Evolutionary conservation across 2,888 invertebrate species (phyloP).

Genomic region (Galerucella nymphaeae): DNA sequence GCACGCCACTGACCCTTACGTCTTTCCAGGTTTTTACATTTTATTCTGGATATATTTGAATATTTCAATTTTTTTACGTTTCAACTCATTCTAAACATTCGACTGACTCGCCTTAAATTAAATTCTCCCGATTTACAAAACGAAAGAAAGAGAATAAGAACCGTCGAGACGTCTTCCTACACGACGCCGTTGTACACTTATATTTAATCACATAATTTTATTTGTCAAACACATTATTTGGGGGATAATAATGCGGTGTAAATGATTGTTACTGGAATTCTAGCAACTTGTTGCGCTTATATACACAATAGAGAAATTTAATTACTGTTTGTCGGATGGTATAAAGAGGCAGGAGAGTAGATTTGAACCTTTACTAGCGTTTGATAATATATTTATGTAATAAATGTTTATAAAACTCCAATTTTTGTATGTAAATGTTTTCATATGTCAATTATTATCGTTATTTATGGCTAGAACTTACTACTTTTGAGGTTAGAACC

Average conservation of each 20-base stretch:
- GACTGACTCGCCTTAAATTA: background rate
- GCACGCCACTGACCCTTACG: too few species aligned
- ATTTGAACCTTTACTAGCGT: background rate
- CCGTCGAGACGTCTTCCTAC: constrained; percentile 11
- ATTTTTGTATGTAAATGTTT: too few species aligned
- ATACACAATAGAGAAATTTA: constrained; percentile 10
- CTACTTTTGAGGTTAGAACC: too few species aligned
- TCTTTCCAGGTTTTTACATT: background rate
- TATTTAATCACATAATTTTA: constrained; percentile 11
- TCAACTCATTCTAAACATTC: background rate
- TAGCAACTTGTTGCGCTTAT: constrained; percentile 3
- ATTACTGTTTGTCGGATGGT: background rate
- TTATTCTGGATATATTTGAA: too few species aligned
- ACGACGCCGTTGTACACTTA: constrained; percentile 5
- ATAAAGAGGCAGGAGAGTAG: background rate
- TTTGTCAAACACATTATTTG: constrained; percentile 16
- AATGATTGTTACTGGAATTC: background rate
- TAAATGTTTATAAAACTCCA: background rate
- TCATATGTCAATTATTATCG: too few species aligned
- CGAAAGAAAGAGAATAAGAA: background rate
- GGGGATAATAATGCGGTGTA: background rate
- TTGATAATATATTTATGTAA: background rate
- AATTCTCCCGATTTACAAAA: background rate
- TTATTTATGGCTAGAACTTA: too few species aligned
- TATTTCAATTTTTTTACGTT: too few species aligned